These are phyloP conservation scores for Ctenosaura bakeri DNA, from an alignment of 2,797 vertebrate genomes.

Conservation along the genomic window DNA sequence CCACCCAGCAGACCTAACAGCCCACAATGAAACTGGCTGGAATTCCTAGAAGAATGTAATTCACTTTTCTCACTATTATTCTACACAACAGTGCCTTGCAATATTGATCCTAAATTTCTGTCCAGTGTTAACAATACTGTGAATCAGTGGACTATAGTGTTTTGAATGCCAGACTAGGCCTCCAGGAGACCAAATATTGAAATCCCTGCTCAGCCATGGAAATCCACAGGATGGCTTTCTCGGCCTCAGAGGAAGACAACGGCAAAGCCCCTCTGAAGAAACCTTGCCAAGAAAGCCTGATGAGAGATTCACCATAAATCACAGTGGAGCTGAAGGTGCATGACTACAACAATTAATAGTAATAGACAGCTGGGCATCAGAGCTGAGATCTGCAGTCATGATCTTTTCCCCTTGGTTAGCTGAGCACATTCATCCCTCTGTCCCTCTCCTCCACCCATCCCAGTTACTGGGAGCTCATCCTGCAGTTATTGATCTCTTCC, in stretches of 20 bases:
- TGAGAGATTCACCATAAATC: no score
- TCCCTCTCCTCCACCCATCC: no score
- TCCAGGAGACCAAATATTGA: no score
- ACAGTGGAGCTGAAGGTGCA: neutral
- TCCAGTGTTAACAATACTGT: no score
- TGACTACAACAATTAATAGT: neutral
- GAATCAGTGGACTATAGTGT: no score
- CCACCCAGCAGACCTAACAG: no score
- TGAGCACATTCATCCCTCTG: neutral
- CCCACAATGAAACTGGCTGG: neutral
- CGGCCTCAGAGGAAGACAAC: no score
- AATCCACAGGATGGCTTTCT: no score
- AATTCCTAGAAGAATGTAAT: neutral
- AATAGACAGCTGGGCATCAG: neutral
- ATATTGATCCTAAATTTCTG: neutral
- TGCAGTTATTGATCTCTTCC: neutral
- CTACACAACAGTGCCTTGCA: neutral
- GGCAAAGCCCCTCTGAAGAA: no score
- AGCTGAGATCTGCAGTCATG: neutral
- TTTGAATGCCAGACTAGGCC: no score
- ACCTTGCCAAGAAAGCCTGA: no score
- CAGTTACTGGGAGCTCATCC: neutral
- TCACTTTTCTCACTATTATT: neutral
- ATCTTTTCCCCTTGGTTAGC: neutral
- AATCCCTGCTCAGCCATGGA: no score